Evolutionary conservation across 2,797 vertebrate genomes (phyloP).

Genomic region (Pitangus sulphuratus): DNA sequence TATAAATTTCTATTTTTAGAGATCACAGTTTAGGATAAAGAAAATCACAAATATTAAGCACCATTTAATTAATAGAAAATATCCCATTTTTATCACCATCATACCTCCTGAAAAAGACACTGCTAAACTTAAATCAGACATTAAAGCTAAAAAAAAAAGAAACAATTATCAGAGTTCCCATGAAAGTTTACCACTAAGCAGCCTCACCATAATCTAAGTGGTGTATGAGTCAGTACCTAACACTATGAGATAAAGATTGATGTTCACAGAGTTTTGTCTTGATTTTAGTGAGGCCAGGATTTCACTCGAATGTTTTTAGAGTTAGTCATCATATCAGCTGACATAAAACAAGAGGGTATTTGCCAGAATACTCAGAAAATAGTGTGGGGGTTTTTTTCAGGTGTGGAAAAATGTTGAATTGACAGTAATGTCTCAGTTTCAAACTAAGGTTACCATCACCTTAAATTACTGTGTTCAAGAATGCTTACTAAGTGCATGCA

Average conservation of each 20-base stretch:
- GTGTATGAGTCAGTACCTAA: background rate
- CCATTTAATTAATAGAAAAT: conserved; percentile 36
- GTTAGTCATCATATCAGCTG: conserved; percentile 42
- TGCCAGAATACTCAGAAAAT: conserved; percentile 7
- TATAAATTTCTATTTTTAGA: conserved; percentile 79
- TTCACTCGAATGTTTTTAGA: conserved; percentile 18
- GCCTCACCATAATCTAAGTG: background rate
- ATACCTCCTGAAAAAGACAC: background rate
- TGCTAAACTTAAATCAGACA: background rate
- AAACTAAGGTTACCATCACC: background rate
- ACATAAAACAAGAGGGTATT: background rate
- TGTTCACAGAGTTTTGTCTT: background rate
- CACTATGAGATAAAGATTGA: background rate
- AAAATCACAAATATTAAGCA: conserved; percentile 57
- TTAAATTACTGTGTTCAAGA: background rate
- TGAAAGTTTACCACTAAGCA: conserved; percentile 26
- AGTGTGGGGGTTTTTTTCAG: background rate
- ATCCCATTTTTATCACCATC: background rate
- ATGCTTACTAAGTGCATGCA: background rate
- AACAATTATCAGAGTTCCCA: background rate
- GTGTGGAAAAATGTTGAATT: background rate
- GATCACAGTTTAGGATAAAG: conserved; percentile 63
- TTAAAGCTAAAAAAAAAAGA: background rate
- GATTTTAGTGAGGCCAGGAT: background rate
- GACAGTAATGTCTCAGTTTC: background rate